Conservation (phyloP, 2,888 invertebrate species). For the Lathronympha strigana region DNA sequence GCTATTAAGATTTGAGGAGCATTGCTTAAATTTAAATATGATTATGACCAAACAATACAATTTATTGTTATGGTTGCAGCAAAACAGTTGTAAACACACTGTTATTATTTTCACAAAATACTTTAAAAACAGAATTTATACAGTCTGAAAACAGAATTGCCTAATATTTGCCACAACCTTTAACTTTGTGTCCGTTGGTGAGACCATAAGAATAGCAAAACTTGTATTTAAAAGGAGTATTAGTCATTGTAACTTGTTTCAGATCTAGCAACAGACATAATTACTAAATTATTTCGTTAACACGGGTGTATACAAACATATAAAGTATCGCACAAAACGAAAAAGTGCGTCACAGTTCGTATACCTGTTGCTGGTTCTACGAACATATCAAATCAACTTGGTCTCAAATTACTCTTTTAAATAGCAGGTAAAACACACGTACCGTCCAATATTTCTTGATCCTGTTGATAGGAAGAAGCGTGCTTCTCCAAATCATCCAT, state of each 20-base stretch:
- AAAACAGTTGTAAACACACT: no score
- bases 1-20: neutral
- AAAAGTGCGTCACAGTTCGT: slow-evolving; percentile 40
- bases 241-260: neutral
- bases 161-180: neutral
- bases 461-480: slow-evolving; percentile 75
- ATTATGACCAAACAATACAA: neutral
- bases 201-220: neutral
- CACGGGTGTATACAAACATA: slow-evolving; percentile 43
- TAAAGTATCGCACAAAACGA: slow-evolving; percentile 20
- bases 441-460: slow-evolving; percentile 80
- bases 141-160: neutral
- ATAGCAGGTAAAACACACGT: slow-evolving; percentile 50
- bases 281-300: slow-evolving; percentile 24
- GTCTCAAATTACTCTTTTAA: slow-evolving; percentile 56
- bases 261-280: neutral
- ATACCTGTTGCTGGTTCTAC: slow-evolving; percentile 43
- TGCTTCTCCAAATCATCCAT: slow-evolving; percentile 81
- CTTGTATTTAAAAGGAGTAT: neutral
- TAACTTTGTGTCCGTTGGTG: neutral
- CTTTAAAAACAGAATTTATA: no score
- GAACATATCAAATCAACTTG: slow-evolving; percentile 50
- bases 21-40: neutral
- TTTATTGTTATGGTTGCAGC: neutral
- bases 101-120: no score